Evolutionary conservation across 2,888 invertebrate genomes (phyloP), one percentile per base, ranked within the genome.

Genomic region (Petrophora chlorosata): DNA sequence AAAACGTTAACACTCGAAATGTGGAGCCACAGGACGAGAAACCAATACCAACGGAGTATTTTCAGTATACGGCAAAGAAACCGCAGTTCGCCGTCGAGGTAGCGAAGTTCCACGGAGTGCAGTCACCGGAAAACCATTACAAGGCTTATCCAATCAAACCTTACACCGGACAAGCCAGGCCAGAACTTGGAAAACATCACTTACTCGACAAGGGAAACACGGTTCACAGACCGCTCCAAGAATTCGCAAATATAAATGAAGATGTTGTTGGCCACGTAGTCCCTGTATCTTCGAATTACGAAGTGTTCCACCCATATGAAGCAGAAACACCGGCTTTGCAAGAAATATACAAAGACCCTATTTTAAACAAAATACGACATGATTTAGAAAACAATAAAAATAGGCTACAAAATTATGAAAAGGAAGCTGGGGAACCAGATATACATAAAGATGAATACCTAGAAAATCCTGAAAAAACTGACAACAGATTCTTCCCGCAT

Each of bases 291-390:
- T 73, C 73, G 2, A 77, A 76, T 33, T 89, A 85, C 63, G 85
- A 89, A 69, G 70, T 87, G 3, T 89, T 77, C 40, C 89, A 90
- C 61, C 90, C 90, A 0, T 90, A 90, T 33, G 73, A 85, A 65
- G 76, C 75, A 0, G 89, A 90, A 59, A 79, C 79, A 52, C 83
- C 82, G 9, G 79, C 78, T 3, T 66, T 90, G 26, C 72, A 84
- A 56, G 66, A 73, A 10, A 67, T 89, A 28, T 84, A 88, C 34
- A 79, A 78, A 60, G 84, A 89, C 59, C 84, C 86, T n/a, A 59
- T 82, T 2, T 53, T 85, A 49, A 61, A 67, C 35, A 82, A 88
- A 69, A 82, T 85, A 32, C 74, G 79, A 56, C 73, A 75, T 42
- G 82, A 84, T 53, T 68, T 88, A 26, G 69, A 76, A 25, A 69